Percentiles rank a stretch among this genome's conserved stretches.
Evolutionary conservation across 53 echinoderm and acorn worm species (phyloP).

Genomic region (Stichopus horrens): DNA sequence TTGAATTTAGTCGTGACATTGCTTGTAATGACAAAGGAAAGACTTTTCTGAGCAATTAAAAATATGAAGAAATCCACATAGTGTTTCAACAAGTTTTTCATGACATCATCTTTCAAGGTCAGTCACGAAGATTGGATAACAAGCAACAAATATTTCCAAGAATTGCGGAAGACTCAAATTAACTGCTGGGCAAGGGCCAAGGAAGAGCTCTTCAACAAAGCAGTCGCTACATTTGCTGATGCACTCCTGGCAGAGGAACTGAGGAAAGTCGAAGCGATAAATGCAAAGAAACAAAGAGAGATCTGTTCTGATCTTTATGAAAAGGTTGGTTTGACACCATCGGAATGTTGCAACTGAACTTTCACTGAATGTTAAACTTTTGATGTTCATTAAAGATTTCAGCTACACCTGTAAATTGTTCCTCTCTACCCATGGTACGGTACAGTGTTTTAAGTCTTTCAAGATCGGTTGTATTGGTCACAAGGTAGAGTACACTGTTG

Average conservation of each 20-base stretch:
- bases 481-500: too few relatives aligned
- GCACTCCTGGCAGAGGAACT: slow-evolving; percentile 88
- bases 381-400: too few relatives aligned
- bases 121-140: slow-evolving; percentile 86
- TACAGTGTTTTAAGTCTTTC: too few relatives aligned
- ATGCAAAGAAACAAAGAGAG: slow-evolving; percentile 68
- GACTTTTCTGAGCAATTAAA: neutral
- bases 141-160: slow-evolving; percentile 67
- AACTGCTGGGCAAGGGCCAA: slow-evolving; percentile 87
- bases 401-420: too few relatives aligned
- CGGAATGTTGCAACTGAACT: neutral
- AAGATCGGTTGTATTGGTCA: too few relatives aligned
- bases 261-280: slow-evolving; percentile 66
- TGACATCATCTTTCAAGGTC: slow-evolving; percentile 51
- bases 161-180: slow-evolving; percentile 72
- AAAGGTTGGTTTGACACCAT: slow-evolving; percentile 53
- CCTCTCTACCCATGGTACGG: too few relatives aligned
- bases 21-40: neutral
- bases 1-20: neutral
- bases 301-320: slow-evolving; percentile 68
- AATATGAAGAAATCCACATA: neutral
- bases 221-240: slow-evolving; percentile 81
- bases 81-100: neutral
- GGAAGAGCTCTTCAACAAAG: slow-evolving; percentile 85
- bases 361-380: neutral